Base-by-base conservation (phyloP, 2,888 invertebrate genomes). In the Aphodius sticticus region DNA sequence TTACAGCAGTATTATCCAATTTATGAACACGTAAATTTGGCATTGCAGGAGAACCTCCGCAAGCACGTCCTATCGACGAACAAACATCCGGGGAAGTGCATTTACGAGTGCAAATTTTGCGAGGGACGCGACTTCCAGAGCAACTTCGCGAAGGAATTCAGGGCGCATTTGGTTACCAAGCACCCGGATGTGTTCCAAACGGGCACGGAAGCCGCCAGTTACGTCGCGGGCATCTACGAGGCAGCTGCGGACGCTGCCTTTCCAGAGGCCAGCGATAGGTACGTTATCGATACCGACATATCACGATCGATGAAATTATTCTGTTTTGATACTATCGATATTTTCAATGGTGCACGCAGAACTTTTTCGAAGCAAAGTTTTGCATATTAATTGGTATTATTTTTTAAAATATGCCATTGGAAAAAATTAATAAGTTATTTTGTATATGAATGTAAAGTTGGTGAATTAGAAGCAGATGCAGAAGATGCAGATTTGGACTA, bases 51-150 rank as follows among this genome's bases (percentile, higher is more conserved):
- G 87, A 97, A 97, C 88, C 92, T 97, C 12, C 92, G 97, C 5
- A 97, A 97, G 86, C 97, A 97, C 89, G 94, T 96, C 1, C 89
- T 96, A 0, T 93, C 93, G 69, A 96, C 96, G 9, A 93, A 92
- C 78, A 93, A 94, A 77, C 97, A 97, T 89, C 92, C 92, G 0
- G 96, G 95, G 0, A 92, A 94, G 85, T 93, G 90, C 80, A 91
- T 97, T 70, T 97, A 97, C 89, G 93, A 94, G 80, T 97, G 97
- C 87, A 91, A 91, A 78, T 90, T 92, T 76, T 96, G 96, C 87
- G 84, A 83, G 0, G 83, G 81, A 1, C 82, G 84, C 12, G 80
- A 80, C 77, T 94, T 90, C 87, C 90, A 90, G 69, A 92, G 93
- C 9, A 95, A 96, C 88, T 92, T 92, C 84, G 93, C 94, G 9